Conservation (phyloP, 2,797 vertebrate genomes). For the Emydoidea blandingii region DNA sequence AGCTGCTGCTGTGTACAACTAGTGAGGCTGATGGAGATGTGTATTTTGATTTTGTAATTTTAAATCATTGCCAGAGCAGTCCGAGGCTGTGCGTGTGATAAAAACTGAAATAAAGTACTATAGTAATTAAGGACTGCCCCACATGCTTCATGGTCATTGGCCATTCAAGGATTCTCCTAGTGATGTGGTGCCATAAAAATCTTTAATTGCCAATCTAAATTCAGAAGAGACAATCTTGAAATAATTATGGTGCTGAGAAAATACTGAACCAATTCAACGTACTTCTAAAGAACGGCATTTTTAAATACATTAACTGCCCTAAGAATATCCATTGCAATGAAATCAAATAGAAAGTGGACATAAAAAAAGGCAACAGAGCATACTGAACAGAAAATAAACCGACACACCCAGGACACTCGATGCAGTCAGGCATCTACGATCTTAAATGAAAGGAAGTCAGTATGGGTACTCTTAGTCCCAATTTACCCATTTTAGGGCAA, state of each 20-base stretch:
- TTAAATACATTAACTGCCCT: not conserved
- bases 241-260: not conserved
- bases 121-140: not conserved
- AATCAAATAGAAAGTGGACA: not conserved
- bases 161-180: not conserved
- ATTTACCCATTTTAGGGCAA: not conserved
- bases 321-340: not conserved
- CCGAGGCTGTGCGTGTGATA: not conserved
- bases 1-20: not conserved
- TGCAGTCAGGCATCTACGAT: not conserved
- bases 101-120: not conserved
- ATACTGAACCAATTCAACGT: not conserved
- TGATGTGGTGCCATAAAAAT: not conserved
- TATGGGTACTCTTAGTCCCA: not conserved
- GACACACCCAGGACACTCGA: not conserved
- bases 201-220: not conserved
- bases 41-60: not conserved
- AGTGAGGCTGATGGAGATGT: accelerated
- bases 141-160: accelerated
- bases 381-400: not conserved
- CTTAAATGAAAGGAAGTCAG: not conserved
- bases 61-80: not conserved
- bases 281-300: not conserved
- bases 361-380: not conserved
- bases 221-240: not conserved